Conservation (phyloP, 2,888 invertebrate genomes). For the Calameuta idolon region DNA sequence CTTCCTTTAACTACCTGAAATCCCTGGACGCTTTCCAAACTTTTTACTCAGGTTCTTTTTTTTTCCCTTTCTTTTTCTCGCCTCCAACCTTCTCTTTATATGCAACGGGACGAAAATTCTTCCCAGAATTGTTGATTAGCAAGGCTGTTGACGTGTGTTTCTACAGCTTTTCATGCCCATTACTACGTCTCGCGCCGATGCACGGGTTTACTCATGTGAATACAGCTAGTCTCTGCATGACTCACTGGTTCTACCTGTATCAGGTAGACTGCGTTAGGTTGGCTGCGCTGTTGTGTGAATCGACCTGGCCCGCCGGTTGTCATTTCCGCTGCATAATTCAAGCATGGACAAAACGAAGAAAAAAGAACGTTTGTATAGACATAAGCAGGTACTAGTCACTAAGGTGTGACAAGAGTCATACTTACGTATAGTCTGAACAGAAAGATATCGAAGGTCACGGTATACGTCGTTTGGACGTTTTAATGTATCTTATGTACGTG, state of each 20-base stretch:
- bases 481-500: neutral
- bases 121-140: neutral
- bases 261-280: neutral
- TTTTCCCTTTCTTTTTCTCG: neutral
- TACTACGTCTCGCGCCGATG: neutral
- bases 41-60: neutral
- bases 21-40: neutral
- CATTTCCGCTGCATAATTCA: neutral
- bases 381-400: neutral
- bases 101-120: neutral
- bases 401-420: neutral
- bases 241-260: neutral
- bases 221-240: neutral
- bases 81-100: neutral
- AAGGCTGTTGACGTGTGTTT: neutral
- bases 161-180: neutral
- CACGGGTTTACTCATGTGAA: neutral
- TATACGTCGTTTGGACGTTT: neutral
- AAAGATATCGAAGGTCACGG: neutral
- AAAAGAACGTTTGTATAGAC: neutral
- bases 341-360: neutral
- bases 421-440: neutral
- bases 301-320: neutral
- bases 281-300: neutral
- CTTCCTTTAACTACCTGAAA: neutral